These are phyloP conservation scores for Nibea albiflora DNA, from an alignment of 2,113 vertebrate genomes.

Conservation along the genomic window DNA sequence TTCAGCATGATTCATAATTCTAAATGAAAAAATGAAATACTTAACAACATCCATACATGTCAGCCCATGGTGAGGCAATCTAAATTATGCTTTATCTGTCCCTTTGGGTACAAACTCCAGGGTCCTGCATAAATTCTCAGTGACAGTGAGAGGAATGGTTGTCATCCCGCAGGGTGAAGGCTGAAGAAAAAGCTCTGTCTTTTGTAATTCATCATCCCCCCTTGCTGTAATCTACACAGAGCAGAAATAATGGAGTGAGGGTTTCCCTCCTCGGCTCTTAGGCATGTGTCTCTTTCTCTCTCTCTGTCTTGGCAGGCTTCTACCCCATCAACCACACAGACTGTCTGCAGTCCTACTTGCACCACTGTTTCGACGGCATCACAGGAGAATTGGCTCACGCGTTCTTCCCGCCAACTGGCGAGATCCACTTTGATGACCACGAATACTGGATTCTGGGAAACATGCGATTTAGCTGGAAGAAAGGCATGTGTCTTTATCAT, in stretches of 20 bases:
- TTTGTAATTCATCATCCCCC: constrained; percentile 53
- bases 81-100: constrained; percentile 40
- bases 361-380: constrained; percentile 97
- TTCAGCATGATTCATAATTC: constrained; percentile 57
- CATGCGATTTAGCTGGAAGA: constrained; percentile 98
- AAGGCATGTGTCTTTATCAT: constrained; percentile 82
- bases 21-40: constrained; percentile 34
- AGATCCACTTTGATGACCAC: constrained; percentile 97
- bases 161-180: constrained; percentile 32
- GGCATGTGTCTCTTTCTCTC: constrained; percentile 19
- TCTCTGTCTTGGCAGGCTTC: constrained; percentile 87
- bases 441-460: constrained; percentile 97
- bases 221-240: constrained; percentile 42
- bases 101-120: constrained; percentile 33
- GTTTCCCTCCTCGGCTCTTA: constrained; percentile 56
- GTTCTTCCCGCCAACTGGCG: constrained; percentile 94
- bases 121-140: constrained; percentile 45
- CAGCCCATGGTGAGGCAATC: constrained; percentile 24
- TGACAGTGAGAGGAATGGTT: constrained; percentile 53
- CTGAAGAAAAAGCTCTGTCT: constrained; percentile 41
- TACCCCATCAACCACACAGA: constrained; percentile 96
- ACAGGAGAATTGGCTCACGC: constrained; percentile 96
- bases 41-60: constrained; percentile 62
- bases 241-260: constrained; percentile 51
- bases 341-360: constrained; percentile 90